A percentile compares a stretch with the other conserved stretches of the same genome.
Evolutionary conservation across 2,113 vertebrate genomes (phyloP).

Genomic region (Mesocricetus auratus): DNA sequence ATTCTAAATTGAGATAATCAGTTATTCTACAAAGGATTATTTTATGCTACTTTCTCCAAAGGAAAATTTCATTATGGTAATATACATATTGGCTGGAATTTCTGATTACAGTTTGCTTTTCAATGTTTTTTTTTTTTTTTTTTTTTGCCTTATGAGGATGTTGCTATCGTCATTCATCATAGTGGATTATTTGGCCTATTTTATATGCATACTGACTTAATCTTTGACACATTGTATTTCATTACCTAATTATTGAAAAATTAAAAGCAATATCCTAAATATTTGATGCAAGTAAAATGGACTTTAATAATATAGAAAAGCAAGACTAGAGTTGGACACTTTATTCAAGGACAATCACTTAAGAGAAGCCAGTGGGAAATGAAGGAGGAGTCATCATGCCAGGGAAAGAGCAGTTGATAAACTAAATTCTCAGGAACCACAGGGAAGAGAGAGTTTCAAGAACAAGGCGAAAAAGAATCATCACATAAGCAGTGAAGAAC

Average conservation of each 20-base stretch:
- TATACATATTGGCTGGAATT: neutral
- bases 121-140: no score
- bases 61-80: neutral
- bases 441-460: neutral
- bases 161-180: neutral
- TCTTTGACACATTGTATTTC: neutral
- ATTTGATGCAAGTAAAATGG: neutral
- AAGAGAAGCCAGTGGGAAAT: neutral
- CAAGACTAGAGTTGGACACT: neutral
- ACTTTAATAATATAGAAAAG: neutral
- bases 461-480: neutral
- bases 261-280: slow-evolving; percentile 25
- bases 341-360: neutral
- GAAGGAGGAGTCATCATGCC: neutral
- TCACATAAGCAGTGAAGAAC: neutral
- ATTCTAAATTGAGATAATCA: slow-evolving; percentile 32
- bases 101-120: slow-evolving; percentile 29
- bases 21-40: neutral
- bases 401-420: neutral
- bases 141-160: neutral
- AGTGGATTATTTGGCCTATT: slow-evolving; percentile 32
- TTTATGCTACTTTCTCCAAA: neutral
- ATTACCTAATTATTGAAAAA: neutral
- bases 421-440: neutral
- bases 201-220: neutral